A percentile compares a stretch with the other conserved stretches of the same genome.
Evolutionary conservation across 2,888 invertebrate genomes (phyloP).

Genomic region (Trachelus tabidus): DNA sequence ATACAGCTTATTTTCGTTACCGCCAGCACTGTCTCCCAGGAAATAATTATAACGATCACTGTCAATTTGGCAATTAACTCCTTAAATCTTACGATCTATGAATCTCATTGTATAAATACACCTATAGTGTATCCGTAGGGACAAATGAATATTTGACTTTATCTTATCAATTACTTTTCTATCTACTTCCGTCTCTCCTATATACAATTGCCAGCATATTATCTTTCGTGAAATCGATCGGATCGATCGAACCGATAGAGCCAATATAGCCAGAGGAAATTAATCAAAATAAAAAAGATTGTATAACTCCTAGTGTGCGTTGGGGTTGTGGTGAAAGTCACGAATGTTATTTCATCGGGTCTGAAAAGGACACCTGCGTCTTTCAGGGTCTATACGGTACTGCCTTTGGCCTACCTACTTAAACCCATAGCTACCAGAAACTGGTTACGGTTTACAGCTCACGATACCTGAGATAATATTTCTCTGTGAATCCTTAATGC

Average conservation of each 20-base stretch:
- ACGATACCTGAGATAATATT: background rate
- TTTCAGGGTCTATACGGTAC: background rate
- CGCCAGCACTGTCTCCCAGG: conserved; percentile 14
- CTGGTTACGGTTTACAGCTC: background rate
- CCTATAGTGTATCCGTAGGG: background rate
- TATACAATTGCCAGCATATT: background rate
- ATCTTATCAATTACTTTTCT: background rate
- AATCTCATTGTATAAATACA: background rate
- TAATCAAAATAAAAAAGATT: background rate
- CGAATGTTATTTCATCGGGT: background rate
- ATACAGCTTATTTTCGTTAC: conserved; percentile 31
- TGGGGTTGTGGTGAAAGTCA: background rate
- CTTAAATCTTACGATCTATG: background rate
- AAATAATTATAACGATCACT: conserved; percentile 44
- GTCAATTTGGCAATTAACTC: conserved; percentile 19
- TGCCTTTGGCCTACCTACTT: background rate
- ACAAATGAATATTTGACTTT: background rate
- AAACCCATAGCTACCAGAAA: background rate
- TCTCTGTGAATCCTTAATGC: background rate
- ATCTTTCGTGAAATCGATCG: background rate
- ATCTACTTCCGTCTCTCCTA: background rate
- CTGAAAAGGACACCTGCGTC: background rate
- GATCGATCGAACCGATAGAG: background rate
- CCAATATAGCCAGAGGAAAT: background rate
- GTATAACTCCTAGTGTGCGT: background rate